phyloP scores from a whole-genome alignment of 2,113 vertebrate genomes.

The Hemicordylus capensis region DNA sequence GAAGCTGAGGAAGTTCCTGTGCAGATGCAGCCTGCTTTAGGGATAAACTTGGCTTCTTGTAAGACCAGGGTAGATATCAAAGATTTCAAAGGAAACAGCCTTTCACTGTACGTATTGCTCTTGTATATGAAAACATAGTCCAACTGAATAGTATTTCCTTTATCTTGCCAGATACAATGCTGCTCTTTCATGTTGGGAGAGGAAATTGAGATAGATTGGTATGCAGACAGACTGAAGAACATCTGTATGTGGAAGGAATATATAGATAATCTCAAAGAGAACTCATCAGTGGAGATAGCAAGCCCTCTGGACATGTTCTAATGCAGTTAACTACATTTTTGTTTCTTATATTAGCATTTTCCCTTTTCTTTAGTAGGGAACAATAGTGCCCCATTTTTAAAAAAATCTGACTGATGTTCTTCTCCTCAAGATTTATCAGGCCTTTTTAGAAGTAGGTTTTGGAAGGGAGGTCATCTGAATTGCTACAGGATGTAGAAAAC shows the following conservation, averaged over 20 bases:
- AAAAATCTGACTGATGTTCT: background rate
- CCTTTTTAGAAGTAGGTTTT: background rate
- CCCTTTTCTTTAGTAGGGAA: background rate
- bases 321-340: background rate
- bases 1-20: constrained; percentile 9
- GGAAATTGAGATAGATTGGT: background rate
- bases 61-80: constrained; percentile 18
- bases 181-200: constrained; percentile 24
- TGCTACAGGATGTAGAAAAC: background rate
- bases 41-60: constrained; percentile 7
- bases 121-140: constrained; percentile 24
- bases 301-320: background rate
- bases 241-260: constrained; percentile 14
- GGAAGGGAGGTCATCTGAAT: background rate
- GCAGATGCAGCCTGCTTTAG: background rate
- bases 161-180: constrained; percentile 27
- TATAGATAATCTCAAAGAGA: constrained; percentile 7
- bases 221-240: constrained; percentile 9
- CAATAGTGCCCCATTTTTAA: background rate
- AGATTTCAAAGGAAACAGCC: constrained; percentile 24
- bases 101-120: background rate
- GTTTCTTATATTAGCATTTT: background rate
- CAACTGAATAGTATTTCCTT: constrained; percentile 24
- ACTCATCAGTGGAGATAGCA: background rate
- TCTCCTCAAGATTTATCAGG: background rate